Percentiles rank a stretch among this genome's conserved stretches.
phyloP scores from a whole-genome alignment of 2,113 vertebrate species.

The Phyllostomus hastatus region DNA sequence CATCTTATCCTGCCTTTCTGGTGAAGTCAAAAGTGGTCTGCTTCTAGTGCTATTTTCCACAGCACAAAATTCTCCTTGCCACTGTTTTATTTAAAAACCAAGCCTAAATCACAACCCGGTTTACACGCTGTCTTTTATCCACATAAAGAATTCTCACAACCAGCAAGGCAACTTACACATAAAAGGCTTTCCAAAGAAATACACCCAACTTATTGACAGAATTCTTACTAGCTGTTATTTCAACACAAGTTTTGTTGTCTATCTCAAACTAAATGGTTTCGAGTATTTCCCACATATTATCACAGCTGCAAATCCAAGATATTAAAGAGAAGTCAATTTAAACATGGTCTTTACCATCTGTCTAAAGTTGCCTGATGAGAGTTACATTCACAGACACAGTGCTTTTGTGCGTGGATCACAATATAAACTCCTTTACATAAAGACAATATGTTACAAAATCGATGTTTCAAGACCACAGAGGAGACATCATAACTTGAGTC shows the following conservation, averaged over 20 bases:
- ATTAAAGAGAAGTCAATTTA: not conserved
- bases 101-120: not conserved
- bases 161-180: not conserved
- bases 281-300: too few relatives aligned
- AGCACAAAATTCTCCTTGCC: not conserved
- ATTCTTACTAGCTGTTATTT: constrained; percentile 2
- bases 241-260: not conserved
- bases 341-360: not conserved
- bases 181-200: constrained; percentile 33
- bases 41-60: constrained; percentile 20
- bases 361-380: not conserved
- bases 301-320: not conserved
- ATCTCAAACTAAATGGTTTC: constrained; percentile 7
- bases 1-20: not conserved
- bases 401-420: constrained; percentile 23
- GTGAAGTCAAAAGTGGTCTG: constrained; percentile 6
- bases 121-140: not conserved
- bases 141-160: not conserved
- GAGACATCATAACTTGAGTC: constrained; percentile 45
- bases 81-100: constrained; percentile 10
- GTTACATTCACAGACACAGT: not conserved
- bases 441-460: not conserved
- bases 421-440: constrained; percentile 35
- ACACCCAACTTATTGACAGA: not conserved
- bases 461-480: constrained; percentile 23